Conservation (phyloP, 2,888 invertebrate species). For the Orthosia gothica region DNA sequence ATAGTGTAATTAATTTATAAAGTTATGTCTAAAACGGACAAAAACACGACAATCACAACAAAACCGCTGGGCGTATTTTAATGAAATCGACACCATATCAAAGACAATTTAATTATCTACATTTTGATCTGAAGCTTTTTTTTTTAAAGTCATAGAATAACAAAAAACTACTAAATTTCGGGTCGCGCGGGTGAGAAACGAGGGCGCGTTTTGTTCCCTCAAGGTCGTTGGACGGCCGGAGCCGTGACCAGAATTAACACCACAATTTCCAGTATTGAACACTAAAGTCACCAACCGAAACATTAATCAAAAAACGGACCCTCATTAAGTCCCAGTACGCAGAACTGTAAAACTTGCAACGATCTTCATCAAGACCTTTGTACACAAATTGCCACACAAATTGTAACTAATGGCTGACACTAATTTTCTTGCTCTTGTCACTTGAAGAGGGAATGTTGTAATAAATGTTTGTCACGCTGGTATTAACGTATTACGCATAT, state of each 20-base stretch:
- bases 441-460: constrained; percentile 51
- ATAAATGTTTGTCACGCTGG: constrained; percentile 58
- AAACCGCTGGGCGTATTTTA: too few relatives aligned
- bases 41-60: too few relatives aligned
- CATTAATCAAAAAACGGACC: constrained; percentile 44
- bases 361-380: constrained; percentile 57
- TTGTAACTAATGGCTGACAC: constrained; percentile 67
- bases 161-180: too few relatives aligned
- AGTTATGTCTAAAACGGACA: too few relatives aligned
- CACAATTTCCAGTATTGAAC: constrained; percentile 22
- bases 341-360: constrained; percentile 51
- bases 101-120: too few relatives aligned
- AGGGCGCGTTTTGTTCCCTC: too few relatives aligned
- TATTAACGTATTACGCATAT: constrained; percentile 57
- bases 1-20: too few relatives aligned
- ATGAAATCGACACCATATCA: too few relatives aligned
- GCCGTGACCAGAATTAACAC: constrained; percentile 40
- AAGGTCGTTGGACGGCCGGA: background rate
- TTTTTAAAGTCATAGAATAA: too few relatives aligned
- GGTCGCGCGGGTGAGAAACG: too few relatives aligned
- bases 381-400: constrained; percentile 62
- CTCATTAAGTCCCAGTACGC: constrained; percentile 46
- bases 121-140: too few relatives aligned
- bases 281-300: constrained; percentile 16
- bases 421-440: constrained; percentile 61